phyloP scores from a whole-genome alignment of 2,797 vertebrate genomes.

The Sphenodon punctatus region DNA sequence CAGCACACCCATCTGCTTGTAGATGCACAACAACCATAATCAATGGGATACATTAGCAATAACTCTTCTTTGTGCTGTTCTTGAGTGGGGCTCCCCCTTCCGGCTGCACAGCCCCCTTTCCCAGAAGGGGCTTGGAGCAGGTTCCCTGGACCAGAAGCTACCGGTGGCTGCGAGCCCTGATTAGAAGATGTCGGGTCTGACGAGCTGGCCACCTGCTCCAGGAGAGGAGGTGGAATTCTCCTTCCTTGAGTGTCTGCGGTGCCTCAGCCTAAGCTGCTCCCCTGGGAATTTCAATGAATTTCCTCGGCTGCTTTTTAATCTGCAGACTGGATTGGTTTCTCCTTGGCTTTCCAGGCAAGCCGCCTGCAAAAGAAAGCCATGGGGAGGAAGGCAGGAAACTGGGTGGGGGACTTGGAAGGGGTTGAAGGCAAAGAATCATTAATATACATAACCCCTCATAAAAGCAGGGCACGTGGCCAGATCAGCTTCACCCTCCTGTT shows the following conservation, averaged over 20 bases:
- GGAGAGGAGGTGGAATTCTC: not conserved
- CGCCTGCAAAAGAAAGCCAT: not conserved
- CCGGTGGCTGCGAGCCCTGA: not conserved
- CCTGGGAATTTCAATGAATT: not conserved
- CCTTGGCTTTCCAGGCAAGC: not conserved
- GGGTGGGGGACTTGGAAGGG: not conserved
- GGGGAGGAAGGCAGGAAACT: not conserved
- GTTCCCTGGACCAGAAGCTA: not conserved
- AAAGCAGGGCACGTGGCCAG: rapidly evolving
- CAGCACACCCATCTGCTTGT: too few relatives aligned
- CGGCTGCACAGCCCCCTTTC: not conserved
- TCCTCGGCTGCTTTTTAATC: not conserved
- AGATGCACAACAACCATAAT: not conserved
- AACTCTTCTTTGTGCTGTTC: not conserved
- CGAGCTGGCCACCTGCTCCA: not conserved
- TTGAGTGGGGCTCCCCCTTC: not conserved
- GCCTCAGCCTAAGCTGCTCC: not conserved
- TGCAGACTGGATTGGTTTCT: not conserved
- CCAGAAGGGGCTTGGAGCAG: not conserved
- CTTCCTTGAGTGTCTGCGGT: not conserved
- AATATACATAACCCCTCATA: not conserved
- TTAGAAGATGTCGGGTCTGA: not conserved
- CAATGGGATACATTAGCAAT: not conserved
- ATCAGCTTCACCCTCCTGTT: not conserved
- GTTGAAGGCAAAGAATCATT: not conserved